phyloP scores from a whole-genome alignment of 2,113 vertebrate genomes.

The Catagonus wagneri region DNA sequence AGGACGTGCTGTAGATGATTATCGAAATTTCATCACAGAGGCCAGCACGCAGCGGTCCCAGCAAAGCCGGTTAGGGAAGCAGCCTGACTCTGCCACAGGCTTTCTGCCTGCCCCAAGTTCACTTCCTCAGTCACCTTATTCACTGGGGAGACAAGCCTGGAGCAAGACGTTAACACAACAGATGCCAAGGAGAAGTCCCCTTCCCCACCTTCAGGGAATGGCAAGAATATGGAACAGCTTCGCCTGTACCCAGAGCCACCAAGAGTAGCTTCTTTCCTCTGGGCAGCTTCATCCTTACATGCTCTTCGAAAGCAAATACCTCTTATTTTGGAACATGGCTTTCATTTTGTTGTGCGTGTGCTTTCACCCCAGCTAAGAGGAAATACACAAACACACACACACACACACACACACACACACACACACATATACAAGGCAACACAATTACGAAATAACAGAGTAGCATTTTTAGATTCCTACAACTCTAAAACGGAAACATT shows the following conservation, averaged over 20 bases:
- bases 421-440: not conserved
- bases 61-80: conserved; percentile 92
- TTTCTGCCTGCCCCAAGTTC: conserved; percentile 88
- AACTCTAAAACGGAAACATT: conserved; percentile 60
- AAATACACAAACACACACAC: too few species aligned
- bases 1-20: conserved; percentile 83
- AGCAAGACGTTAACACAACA: conserved; percentile 90
- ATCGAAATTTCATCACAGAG: conserved; percentile 93
- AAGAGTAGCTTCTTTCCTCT: conserved; percentile 73
- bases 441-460: not conserved
- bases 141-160: conserved; percentile 90
- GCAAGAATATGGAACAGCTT: conserved; percentile 87
- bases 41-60: conserved; percentile 87
- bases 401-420: too few species aligned
- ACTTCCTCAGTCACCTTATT: conserved; percentile 89
- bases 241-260: conserved; percentile 78
- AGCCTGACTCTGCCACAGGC: conserved; percentile 91
- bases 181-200: conserved; percentile 92
- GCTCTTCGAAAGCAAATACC: conserved; percentile 76
- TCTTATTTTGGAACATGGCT: conserved; percentile 48
- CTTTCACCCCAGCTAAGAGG: conserved; percentile 33
- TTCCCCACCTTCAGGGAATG: conserved; percentile 91
- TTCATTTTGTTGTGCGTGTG: conserved; percentile 19
- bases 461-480: not conserved
- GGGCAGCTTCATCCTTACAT: conserved; percentile 76